Percentiles rank a stretch among this genome's conserved stretches.
Evolutionary conservation across 2,797 vertebrate species (phyloP).

Genomic region (Chaenodraco wilsoni): DNA sequence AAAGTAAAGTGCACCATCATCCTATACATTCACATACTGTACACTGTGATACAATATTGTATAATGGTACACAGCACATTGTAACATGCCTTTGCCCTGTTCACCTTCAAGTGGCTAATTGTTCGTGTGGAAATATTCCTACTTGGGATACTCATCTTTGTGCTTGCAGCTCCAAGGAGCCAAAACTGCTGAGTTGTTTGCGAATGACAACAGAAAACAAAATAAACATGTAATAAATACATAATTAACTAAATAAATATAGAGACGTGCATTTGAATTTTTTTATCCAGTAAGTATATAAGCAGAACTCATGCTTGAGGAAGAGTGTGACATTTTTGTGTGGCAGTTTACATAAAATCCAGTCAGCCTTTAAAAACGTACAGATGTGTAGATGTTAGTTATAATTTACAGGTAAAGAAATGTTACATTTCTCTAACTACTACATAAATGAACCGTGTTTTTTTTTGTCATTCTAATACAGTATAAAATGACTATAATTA

Average conservation of each 20-base stretch:
- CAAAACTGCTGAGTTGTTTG: slow-evolving; percentile 40
- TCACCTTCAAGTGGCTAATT: slow-evolving; percentile 30
- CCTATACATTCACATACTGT: slow-evolving; percentile 76
- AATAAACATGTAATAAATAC: slow-evolving; percentile 76
- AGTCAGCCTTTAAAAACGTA: slow-evolving; percentile 60
- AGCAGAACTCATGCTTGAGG: slow-evolving; percentile 67
- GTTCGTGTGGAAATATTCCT: slow-evolving; percentile 43
- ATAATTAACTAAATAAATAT: slow-evolving; percentile 80
- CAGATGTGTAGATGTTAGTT: slow-evolving; percentile 73
- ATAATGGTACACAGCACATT: slow-evolving; percentile 56
- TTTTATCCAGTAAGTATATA: slow-evolving; percentile 49
- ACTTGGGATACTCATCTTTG: slow-evolving; percentile 37
- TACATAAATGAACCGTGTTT: slow-evolving; percentile 67
- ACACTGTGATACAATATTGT: slow-evolving; percentile 68
- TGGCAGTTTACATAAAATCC: slow-evolving; percentile 57
- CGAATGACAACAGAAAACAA: slow-evolving; percentile 58
- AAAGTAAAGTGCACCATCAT: slow-evolving; percentile 81
- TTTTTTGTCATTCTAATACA: slow-evolving; percentile 55
- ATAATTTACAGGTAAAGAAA: slow-evolving; percentile 70
- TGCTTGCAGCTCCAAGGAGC: slow-evolving; percentile 59
- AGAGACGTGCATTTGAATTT: slow-evolving; percentile 60
- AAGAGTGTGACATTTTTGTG: slow-evolving; percentile 35
- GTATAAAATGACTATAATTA: slow-evolving; percentile 71
- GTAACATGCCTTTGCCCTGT: slow-evolving; percentile 53
- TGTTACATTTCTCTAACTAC: slow-evolving; percentile 66